Percentiles rank a stretch among this genome's conserved stretches.
Evolutionary conservation across 2,113 vertebrate species (phyloP).

Genomic region (Coregonus clupeaformis): DNA sequence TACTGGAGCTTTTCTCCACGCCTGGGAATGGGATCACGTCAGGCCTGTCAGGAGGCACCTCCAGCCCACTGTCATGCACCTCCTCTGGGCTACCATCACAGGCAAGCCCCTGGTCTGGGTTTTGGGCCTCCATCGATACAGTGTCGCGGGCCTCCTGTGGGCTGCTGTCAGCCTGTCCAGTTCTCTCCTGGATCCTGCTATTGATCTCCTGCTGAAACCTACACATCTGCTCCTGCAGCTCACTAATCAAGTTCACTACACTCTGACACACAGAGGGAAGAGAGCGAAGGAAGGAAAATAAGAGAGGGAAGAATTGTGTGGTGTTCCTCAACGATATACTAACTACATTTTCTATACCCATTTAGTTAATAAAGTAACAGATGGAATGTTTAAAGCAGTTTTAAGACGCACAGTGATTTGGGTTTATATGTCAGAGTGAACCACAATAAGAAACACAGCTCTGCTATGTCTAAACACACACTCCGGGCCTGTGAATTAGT

Average conservation of each 20-base stretch:
- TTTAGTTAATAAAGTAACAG: neutral
- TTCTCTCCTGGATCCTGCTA: constrained; percentile 92
- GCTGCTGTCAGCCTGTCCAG: constrained; percentile 62
- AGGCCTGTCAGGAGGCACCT: neutral
- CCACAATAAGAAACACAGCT: constrained; percentile 22
- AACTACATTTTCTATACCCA: too few relatives aligned
- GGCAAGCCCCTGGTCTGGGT: constrained; percentile 29
- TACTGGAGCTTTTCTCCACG: neutral
- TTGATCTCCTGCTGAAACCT: constrained; percentile 94
- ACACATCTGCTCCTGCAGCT: constrained; percentile 98
- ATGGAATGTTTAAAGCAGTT: neutral
- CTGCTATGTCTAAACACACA: constrained; percentile 7
- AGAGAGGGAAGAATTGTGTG: constrained; percentile 12
- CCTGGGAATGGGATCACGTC: neutral
- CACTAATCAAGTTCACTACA: constrained; percentile 97
- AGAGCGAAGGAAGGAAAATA: neutral
- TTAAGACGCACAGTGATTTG: too few relatives aligned
- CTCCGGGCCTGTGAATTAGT: neutral
- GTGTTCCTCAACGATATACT: too few relatives aligned
- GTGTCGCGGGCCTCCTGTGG: constrained; percentile 54
- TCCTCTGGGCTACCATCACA: constrained; percentile 59
- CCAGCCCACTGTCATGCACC: neutral
- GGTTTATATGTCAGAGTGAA: neutral
- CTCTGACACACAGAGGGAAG: constrained; percentile 73
- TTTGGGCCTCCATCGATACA: constrained; percentile 45